Evolutionary conservation across 2,888 invertebrate genomes (phyloP), one percentile per base, ranked within the genome.

Genomic region (Chelonus formosanus): DNA sequence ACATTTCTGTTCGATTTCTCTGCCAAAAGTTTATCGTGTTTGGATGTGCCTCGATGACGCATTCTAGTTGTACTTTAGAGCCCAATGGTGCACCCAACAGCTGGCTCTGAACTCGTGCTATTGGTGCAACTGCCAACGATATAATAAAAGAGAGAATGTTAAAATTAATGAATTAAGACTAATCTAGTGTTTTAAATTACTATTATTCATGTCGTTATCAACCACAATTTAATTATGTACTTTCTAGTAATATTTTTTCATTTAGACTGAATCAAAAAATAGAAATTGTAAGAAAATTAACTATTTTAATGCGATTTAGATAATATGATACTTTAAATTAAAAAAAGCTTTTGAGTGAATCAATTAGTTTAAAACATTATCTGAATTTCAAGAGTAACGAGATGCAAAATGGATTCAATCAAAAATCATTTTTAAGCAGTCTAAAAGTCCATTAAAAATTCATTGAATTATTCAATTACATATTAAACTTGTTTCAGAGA

Each of bases 81-180:
- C 93, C 93, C 52, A 94, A 85, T 2, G 95, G 95, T 1, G 95
- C 93, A 20, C 96, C 95, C 57, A 96, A 87, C 76, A 96, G 87
- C 85, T 96, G 95, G 85, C 94, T 95, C 75, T 94, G 92, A 75
- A 94, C 94, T 86, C 92, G 93, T 71, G 96, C 93, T 79, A 92
- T 91, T 40, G 96, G 96, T 61, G 93, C 91, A 87, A 96, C 96
- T 96, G 87, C 61, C 10, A 44, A 31, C 32, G 44, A 57, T 57
- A 8, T n/a, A 32, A 44, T 53, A 20, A 53, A 73, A 44, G 34
- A 8, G 53, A 52, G 48, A 60, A 43, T 35, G 7, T 45, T 45
- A 53, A 40, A 54, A 58, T 58, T 55, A 53, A 55, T 35, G 10
- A 54, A 45, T 52, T 3, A 32, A 52, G 52, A 34, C 10, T 6